Base-by-base conservation (phyloP, 2,888 invertebrate genomes). In the Thymelicus sylvestris region DNA sequence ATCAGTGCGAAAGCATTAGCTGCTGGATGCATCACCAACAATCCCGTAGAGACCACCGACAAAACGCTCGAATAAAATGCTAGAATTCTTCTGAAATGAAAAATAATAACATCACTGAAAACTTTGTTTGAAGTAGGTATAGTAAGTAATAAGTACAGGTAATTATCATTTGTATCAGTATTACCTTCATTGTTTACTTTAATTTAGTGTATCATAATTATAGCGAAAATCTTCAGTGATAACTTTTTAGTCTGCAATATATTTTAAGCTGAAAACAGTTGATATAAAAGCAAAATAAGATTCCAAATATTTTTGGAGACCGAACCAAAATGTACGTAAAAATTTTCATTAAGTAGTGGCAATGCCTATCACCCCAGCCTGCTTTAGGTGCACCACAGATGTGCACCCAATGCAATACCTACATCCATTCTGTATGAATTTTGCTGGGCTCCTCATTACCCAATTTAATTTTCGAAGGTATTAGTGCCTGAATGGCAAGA, bases 1-100 rank as follows among this genome's bases (percentile, higher is more conserved):
- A 97, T 97, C 73, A 97, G 89, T 19, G 96, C 97, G 86, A 97
- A 97, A 38, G 97, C 97, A 87, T 97, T 97, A 55, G 97, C 94
- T n/a, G 96, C 96, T 7, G 97, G 97, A 85, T 97, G 95, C 91
- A 97, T 94, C 74, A 96, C 93, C 12, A 96, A 95, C 78, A 97
- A 91, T 19, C 95, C 95, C 2, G 97, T 96, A 7, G 96, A 96
- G 50, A 95, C 78, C 50, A 96, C 81, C 6, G 96, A 95, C 55
- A 95, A 88, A 44, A 94, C 81, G 61, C 94, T 87, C 72, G 95
- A 95, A 73, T 95, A 95, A 72, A 95, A 86, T 63, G 95, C 95
- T 81, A 97, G 95, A 70, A 92, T 84, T 80, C 95, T 95, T 81
- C 97, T 96, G 86, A 57, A 94, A 89, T 41, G 69, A 63, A 72